Base-by-base conservation (phyloP, 2,113 vertebrate species). In the Enhydra lutris region DNA sequence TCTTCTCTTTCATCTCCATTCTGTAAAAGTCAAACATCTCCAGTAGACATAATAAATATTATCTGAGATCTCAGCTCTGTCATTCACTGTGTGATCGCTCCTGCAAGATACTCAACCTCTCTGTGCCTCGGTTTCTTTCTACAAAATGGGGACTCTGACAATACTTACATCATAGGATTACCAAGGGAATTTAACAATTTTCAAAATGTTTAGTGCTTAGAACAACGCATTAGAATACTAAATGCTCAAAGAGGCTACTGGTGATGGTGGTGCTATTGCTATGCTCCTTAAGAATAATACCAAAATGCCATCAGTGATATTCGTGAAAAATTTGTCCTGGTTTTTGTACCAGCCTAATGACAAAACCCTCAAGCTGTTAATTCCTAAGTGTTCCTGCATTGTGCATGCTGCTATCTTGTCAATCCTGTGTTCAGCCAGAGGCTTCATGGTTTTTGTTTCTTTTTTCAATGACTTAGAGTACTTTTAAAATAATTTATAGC, bases 371-470 rank as follows among this genome's bases (percentile, higher is more conserved):
- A 18, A 17, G 1, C n/a, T 47, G 23, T n/a, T 34, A 4, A 81
- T 50, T 90, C 15, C 42, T 57, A 71, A 57, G 2, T 21, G 21
- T 34, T 24, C n/a, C 65, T 47, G 24, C 34, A 3, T 9, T 6
- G 17, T 6, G 11, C 1, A 0, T 15, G 8, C 1, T 4, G 8
- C 47, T 6, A 12, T 29, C 45, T 39, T 42, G 4, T 57, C 59
- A 86, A 69, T 31, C 26, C 39, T 4, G 23, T 73, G 71, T 47
- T 67, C 42, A 29, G 45, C 10, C 52, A 57, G 73, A 83, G 20
- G 7, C 34, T 47, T 55, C 14, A 20, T 7, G 12, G 1, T 23
- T 47, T 45, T 1, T 29, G 74, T 20, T 65, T 29, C 45, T 95
- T 45, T 24, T 89, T 73, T 39, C 39, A 50, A 31, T 34, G 80